phyloP scores from a whole-genome alignment of 1,140 invertebrate species.

The Pseudomyrmex concolor region DNA sequence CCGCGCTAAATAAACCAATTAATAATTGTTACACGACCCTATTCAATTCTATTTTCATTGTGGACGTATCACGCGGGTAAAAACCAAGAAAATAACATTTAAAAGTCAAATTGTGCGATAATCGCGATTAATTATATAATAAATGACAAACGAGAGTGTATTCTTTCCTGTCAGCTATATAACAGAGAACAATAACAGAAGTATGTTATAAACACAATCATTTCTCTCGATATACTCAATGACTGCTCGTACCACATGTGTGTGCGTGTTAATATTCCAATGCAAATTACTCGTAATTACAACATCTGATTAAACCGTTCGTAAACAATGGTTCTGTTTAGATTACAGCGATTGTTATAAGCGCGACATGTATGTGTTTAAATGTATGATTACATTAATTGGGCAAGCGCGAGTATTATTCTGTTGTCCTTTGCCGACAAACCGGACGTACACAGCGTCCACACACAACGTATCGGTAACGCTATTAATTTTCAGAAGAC shows the following conservation, averaged over 20 bases:
- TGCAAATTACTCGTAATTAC: slow-evolving; percentile 53
- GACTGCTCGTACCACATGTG: neutral
- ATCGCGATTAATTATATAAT: neutral
- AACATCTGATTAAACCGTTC: slow-evolving; percentile 52
- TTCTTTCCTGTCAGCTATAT: neutral
- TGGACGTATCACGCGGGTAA: neutral
- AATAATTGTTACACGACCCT: slow-evolving; percentile 68
- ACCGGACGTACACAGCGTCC: neutral
- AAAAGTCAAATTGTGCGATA: neutral
- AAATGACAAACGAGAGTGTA: neutral
- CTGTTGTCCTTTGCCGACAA: neutral
- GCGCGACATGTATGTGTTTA: slow-evolving; percentile 30
- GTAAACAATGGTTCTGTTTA: slow-evolving; percentile 51
- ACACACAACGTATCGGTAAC: neutral
- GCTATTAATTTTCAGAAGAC: slow-evolving; percentile 8
- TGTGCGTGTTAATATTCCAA: slow-evolving; percentile 31
- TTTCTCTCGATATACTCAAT: neutral
- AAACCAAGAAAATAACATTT: too few species aligned
- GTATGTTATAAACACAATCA: slow-evolving; percentile 2
- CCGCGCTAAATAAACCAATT: slow-evolving; percentile 73
- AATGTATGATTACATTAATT: slow-evolving; percentile 51
- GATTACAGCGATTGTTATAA: slow-evolving; percentile 52
- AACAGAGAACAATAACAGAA: slow-evolving; percentile 5
- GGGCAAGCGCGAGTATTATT: neutral
- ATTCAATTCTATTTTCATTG: slow-evolving; percentile 10